Percentiles rank a stretch among this genome's conserved stretches.
Conservation (phyloP, 30 jellyfish, hydroid and myxozoan genomes). For the Mastigias papua region DNA sequence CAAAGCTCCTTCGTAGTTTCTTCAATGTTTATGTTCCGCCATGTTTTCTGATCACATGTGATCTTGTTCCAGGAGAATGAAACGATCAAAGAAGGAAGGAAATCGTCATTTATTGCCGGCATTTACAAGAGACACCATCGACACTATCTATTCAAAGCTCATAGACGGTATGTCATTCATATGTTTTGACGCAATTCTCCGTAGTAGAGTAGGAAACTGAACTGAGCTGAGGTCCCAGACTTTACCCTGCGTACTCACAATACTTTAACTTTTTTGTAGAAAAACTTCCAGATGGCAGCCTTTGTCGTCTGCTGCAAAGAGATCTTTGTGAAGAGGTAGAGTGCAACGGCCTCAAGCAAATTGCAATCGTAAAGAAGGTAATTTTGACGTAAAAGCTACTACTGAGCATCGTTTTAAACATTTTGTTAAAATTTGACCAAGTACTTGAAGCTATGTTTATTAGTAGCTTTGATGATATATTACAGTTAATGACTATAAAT, state of each 20-base stretch:
- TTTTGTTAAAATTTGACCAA: too few species aligned
- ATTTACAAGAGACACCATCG: constrained; percentile 14
- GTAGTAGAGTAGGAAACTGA: too few species aligned
- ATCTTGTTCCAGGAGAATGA: background rate
- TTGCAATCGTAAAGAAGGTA: constrained; percentile 42
- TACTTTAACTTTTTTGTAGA: background rate
- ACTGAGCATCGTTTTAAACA: too few species aligned
- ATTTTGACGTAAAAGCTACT: background rate
- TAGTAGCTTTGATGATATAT: too few species aligned
- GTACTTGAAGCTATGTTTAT: too few species aligned
- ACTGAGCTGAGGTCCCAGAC: too few species aligned
- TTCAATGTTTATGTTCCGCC: background rate
- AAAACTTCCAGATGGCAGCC: background rate
- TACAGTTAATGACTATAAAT: too few species aligned
- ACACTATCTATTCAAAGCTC: background rate
- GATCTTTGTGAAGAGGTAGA: background rate
- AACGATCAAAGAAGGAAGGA: constrained; percentile 51
- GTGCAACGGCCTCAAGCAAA: constrained; percentile 45
- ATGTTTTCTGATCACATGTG: too few species aligned
- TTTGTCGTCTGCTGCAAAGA: background rate
- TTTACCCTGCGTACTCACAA: too few species aligned
- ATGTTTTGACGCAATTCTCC: too few species aligned
- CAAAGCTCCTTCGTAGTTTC: background rate
- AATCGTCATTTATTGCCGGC: constrained; percentile 44
- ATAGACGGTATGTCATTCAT: constrained; percentile 20